phyloP scores from a whole-genome alignment of 2,113 vertebrate genomes.

The Maccullochella peelii region DNA sequence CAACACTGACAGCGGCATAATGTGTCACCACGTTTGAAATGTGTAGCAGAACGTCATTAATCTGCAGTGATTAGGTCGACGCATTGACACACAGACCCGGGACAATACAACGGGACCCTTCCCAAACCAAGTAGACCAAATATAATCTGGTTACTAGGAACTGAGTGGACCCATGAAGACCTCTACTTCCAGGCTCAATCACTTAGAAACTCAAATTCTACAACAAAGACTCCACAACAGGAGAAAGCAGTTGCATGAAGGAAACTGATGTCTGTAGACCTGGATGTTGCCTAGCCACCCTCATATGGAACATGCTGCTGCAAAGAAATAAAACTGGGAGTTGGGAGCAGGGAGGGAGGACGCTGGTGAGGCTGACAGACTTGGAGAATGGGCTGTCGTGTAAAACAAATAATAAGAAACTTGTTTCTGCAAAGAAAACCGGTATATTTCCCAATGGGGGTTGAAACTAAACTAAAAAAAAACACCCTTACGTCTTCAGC shows the following conservation, averaged over 20 bases:
- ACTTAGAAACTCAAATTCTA: neutral
- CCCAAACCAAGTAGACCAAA: neutral
- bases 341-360: neutral
- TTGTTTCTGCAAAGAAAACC: neutral
- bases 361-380: neutral
- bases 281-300: neutral
- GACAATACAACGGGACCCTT: neutral
- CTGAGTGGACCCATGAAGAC: neutral
- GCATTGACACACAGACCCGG: neutral
- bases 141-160: too few relatives aligned
- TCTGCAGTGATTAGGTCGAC: too few relatives aligned
- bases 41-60: too few relatives aligned
- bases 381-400: too few relatives aligned
- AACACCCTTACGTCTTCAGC: slow-evolving; percentile 91
- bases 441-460: too few relatives aligned
- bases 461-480: neutral
- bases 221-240: too few relatives aligned
- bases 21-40: too few relatives aligned
- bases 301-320: neutral
- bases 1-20: too few relatives aligned
- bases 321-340: neutral
- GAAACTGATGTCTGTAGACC: neutral
- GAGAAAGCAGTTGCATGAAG: neutral
- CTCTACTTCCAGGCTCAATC: neutral
- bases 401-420: neutral